Evolutionary conservation across 53 echinoderm and acorn worm genomes (phyloP).

Genomic region (Arbacia lixula): DNA sequence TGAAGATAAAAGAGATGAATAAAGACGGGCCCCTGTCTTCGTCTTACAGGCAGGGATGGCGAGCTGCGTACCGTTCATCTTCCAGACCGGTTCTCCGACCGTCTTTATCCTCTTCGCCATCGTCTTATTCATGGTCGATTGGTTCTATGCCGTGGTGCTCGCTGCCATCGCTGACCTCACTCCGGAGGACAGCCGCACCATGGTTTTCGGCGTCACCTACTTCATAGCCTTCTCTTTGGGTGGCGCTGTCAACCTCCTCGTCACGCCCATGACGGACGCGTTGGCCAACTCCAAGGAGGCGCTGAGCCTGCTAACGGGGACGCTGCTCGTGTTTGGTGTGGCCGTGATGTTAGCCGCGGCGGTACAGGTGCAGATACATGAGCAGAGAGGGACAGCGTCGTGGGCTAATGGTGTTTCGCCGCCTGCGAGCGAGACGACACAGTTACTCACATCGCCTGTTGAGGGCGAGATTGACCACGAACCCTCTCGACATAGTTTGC

Average conservation of each 20-base stretch:
- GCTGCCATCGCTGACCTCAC: conserved; percentile 18
- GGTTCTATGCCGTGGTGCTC: not conserved
- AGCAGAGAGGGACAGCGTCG: no score
- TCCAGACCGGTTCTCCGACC: not conserved
- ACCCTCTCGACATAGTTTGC: no score
- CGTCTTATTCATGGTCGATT: not conserved
- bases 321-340: no score
- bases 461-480: no score
- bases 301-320: not conserved
- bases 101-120: not conserved
- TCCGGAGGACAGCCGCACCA: not conserved
- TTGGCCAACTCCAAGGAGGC: not conserved
- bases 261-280: conserved; percentile 1
- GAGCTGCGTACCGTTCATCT: not conserved
- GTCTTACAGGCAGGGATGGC: no score
- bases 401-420: no score
- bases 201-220: conserved; percentile 13
- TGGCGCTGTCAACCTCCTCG: conserved; percentile 30
- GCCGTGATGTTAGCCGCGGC: no score
- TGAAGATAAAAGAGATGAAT: no score
- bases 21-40: no score
- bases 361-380: no score
- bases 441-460: no score
- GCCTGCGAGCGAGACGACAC: no score
- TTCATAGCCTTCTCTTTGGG: conserved; percentile 23